Base-by-base conservation (phyloP, 2,113 vertebrate species). In the Catagonus wagneri region DNA sequence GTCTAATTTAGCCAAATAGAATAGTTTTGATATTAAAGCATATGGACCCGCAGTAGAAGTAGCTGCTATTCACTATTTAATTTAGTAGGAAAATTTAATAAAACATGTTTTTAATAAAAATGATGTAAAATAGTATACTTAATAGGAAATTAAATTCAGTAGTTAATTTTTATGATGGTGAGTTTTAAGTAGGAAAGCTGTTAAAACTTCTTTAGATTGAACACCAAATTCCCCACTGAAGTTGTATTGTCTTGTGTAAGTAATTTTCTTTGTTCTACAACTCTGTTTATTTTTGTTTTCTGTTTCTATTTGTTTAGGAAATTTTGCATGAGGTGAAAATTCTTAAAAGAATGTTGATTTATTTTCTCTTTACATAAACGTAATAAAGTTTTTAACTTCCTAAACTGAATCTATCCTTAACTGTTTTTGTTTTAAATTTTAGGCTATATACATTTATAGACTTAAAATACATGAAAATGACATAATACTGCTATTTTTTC, bases 141-240 rank as follows among this genome's bases (percentile, higher is more conserved):
- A 94, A 89, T 98, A 97, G 89, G 94, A 98, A 98, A 97, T 98
- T 98, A 97, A 97, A 96, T 97, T 86, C 95, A 96, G 32, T 86
- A 54, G 66, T 97, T 98, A 95, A 95, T 98, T 97, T 83, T 98
- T 98, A 83, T 92, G 66, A 23, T 96, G 58, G 54, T 94, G 68
- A 93, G 71, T 97, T 98, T 98, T 98, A 98, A 98, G 98, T 98
- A 97, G 95, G 85, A 94, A 98, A 98, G 44, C 32, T 95, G 92
- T 97, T 97, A 96, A 94, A 95, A 74, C 80, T 81, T 97, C 89
- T 96, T 94, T 60, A 97, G 90, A 65, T 54, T 66, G 75, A 98
- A 54, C 34, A 96, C 12, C 8, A 97, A 96, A 95, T 98, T 96
- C 96, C 89, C 91, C 95, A 92, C 69, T 97, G 97, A 97, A 7